A percentile compares a stretch with the other conserved stretches of the same genome.
Evolutionary conservation across 2,888 invertebrate genomes (phyloP).

Genomic region (Anticlea derivata): DNA sequence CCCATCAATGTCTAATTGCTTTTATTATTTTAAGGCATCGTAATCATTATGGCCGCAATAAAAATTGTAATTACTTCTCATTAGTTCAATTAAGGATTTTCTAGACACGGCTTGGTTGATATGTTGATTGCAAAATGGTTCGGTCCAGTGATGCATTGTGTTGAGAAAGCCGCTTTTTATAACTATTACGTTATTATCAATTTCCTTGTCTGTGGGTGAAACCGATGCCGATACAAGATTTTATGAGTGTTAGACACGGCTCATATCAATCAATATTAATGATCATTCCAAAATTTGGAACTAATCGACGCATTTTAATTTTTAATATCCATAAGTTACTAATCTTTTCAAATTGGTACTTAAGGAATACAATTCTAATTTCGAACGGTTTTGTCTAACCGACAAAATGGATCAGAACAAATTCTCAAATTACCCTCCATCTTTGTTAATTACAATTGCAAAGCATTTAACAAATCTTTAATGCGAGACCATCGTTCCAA

Average conservation of each 20-base stretch:
- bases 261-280: constrained; percentile 77
- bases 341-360: constrained; percentile 54
- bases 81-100: constrained; percentile 84
- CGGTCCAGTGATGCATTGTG: constrained; percentile 64
- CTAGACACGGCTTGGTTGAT: constrained; percentile 80
- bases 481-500: constrained; percentile 28
- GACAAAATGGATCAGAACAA: constrained; percentile 47
- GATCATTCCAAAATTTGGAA: constrained; percentile 76
- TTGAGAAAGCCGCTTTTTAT: constrained; percentile 69
- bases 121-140: constrained; percentile 75
- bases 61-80: constrained; percentile 84
- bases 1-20: constrained; percentile 82
- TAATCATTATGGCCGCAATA: constrained; percentile 83
- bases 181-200: constrained; percentile 62
- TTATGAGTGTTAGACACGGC: constrained; percentile 76
- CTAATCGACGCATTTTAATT: constrained; percentile 74
- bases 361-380: constrained; percentile 52
- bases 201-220: constrained; percentile 66
- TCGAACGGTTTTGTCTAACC: constrained; percentile 46
- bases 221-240: constrained; percentile 66
- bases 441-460: constrained; percentile 34
- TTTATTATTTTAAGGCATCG: constrained; percentile 84
- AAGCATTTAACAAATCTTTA: constrained; percentile 22
- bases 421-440: constrained; percentile 41
- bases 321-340: constrained; percentile 71